A percentile compares a stretch with the other conserved stretches of the same genome.
These are phyloP conservation scores for Lophura nycthemera DNA, from an alignment of 2,113 vertebrate species.

Conservation along the genomic window DNA sequence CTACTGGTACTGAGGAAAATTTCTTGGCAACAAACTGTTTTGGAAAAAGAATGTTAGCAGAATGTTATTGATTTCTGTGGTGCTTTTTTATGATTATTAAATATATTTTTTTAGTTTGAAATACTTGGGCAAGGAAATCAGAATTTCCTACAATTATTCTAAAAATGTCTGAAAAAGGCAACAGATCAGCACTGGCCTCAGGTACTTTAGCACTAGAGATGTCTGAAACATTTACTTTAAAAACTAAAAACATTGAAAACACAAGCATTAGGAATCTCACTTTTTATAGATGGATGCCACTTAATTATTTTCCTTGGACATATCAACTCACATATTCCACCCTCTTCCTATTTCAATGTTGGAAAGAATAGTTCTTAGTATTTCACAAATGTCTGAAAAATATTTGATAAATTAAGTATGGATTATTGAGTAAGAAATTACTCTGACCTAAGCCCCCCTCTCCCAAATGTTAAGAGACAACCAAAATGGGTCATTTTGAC, in stretches of 20 bases:
- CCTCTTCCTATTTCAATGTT: neutral
- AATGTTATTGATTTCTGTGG: neutral
- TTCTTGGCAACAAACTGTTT: conserved; percentile 26
- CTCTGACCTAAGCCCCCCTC: neutral
- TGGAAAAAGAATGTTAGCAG: neutral
- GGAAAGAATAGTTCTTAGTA: neutral
- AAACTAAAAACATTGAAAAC: neutral
- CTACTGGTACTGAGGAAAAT: neutral
- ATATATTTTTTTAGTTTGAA: neutral
- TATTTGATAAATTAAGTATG: neutral
- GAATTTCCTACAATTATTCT: conserved; percentile 14
- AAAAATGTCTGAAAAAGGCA: neutral
- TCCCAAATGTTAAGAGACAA: neutral
- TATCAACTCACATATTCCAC: neutral
- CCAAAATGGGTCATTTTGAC: neutral
- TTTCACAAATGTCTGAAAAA: neutral
- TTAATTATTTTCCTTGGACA: neutral
- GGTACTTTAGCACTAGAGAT: neutral
- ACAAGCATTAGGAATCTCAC: neutral
- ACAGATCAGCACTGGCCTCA: neutral
- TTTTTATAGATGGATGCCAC: neutral
- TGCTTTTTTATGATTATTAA: neutral
- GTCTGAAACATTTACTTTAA: neutral
- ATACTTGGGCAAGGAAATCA: neutral
- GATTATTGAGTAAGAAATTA: neutral